phyloP scores from a whole-genome alignment of 2,797 vertebrate species.

The Malurus leucopterus region DNA sequence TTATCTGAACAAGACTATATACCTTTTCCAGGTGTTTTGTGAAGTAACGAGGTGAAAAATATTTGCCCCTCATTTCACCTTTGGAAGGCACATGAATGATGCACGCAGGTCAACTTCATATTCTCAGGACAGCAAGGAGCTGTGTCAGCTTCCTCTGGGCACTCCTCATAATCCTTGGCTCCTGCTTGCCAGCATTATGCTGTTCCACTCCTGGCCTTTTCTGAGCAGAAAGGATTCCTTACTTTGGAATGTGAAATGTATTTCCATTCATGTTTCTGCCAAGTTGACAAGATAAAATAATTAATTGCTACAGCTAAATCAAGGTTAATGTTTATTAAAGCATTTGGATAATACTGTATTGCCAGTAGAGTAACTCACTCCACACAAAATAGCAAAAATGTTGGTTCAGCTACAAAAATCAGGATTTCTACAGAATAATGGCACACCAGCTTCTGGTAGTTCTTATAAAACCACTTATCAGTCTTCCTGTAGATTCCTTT shows the following conservation, averaged over 20 bases:
- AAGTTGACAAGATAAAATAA: neutral
- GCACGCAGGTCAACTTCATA: neutral
- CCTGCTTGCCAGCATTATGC: neutral
- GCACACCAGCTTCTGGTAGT: neutral
- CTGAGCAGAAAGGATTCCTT: neutral
- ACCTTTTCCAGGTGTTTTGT: neutral
- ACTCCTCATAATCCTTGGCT: neutral
- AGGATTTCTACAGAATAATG: neutral
- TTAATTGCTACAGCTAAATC: neutral
- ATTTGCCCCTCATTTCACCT: neutral
- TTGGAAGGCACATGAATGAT: neutral
- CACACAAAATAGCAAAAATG: neutral
- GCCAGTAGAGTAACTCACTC: neutral
- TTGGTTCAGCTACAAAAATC: neutral
- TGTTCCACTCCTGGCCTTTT: neutral
- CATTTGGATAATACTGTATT: neutral
- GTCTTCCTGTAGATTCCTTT: neutral
- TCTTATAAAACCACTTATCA: neutral
- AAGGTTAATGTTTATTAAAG: neutral
- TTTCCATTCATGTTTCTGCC: neutral
- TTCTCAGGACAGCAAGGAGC: neutral
- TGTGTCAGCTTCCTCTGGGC: neutral
- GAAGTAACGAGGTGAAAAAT: neutral
- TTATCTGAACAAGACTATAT: neutral
- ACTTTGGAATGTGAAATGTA: neutral